These are phyloP conservation scores for Xiphorhynchus elegans DNA, from an alignment of 2,113 vertebrate genomes.

Conservation along the genomic window DNA sequence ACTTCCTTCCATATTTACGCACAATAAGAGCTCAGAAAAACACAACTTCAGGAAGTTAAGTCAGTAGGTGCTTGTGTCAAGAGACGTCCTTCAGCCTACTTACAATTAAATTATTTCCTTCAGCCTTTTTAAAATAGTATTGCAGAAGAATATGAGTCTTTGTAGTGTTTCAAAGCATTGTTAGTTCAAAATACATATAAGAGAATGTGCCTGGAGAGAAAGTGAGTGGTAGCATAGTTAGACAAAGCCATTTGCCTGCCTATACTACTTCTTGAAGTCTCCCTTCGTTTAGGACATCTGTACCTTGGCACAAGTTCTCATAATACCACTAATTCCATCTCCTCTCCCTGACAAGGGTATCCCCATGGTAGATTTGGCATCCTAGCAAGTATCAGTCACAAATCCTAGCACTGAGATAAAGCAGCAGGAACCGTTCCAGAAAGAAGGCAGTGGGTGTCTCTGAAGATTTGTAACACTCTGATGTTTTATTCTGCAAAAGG, in stretches of 20 bases:
- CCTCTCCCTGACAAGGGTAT: background rate
- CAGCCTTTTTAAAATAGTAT: background rate
- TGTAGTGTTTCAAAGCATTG: background rate
- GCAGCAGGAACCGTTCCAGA: slow-evolving; percentile 20
- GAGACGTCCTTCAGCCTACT: background rate
- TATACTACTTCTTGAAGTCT: background rate
- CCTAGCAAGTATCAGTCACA: slow-evolving; percentile 23
- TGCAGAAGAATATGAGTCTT: background rate
- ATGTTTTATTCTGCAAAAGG: background rate
- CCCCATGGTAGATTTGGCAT: slow-evolving; percentile 14
- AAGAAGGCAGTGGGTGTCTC: background rate
- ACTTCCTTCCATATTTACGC: background rate
- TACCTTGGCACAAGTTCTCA: background rate
- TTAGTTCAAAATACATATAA: background rate
- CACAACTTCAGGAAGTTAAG: background rate
- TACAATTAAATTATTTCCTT: background rate
- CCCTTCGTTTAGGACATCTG: background rate
- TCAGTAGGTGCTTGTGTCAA: background rate
- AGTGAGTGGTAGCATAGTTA: background rate
- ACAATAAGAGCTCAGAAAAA: background rate
- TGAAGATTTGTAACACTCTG: background rate
- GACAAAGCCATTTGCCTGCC: background rate
- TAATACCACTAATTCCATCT: slow-evolving; percentile 1
- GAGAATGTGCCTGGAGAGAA: background rate
- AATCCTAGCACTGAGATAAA: slow-evolving; percentile 12